Evolutionary conservation across 92 coral and sea anemone species (phyloP).

Genomic region (Bergia puertoricense): DNA sequence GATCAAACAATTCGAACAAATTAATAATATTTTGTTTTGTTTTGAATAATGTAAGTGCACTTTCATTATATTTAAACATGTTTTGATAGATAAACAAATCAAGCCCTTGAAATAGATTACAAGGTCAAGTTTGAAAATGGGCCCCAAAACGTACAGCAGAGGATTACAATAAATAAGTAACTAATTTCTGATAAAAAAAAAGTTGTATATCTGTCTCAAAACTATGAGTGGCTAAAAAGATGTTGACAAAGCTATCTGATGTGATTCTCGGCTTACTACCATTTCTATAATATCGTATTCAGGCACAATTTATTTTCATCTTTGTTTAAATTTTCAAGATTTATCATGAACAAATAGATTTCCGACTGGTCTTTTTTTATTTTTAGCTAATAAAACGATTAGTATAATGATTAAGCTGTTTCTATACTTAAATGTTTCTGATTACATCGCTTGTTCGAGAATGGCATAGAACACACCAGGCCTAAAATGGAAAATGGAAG

Average conservation of each 20-base stretch:
- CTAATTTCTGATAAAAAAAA: not conserved
- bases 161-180: no score
- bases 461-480: not conserved
- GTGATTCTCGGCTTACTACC: no score
- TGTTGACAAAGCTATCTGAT: no score
- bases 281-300: not conserved
- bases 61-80: not conserved
- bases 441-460: not conserved
- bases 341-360: not conserved
- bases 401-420: not conserved
- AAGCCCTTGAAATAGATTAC: not conserved
- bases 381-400: not conserved
- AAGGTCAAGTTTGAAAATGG: constrained; percentile 5
- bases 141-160: not conserved
- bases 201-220: no score
- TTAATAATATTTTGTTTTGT: not conserved
- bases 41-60: not conserved
- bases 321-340: not conserved
- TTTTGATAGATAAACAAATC: not conserved
- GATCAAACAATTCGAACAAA: not conserved
- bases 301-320: not conserved
- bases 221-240: no score
- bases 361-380: not conserved
- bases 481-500: not conserved
- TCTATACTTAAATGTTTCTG: not conserved